Conservation (phyloP, 2,113 vertebrate genomes). For the Saguinus imperator region DNA sequence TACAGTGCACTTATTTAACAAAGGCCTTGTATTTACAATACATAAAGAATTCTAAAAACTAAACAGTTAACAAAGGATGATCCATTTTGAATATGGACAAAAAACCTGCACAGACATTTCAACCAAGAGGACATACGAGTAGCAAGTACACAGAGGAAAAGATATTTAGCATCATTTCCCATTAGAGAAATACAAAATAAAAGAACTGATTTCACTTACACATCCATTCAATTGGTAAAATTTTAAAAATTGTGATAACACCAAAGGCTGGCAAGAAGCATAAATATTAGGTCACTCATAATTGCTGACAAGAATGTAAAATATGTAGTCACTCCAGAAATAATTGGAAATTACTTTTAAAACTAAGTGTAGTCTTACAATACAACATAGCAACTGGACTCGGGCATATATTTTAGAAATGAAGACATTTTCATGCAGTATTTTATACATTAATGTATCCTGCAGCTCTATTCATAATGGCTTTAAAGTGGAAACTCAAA, state of each 20-base stretch:
- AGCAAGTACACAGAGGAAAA: not conserved
- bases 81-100: not conserved
- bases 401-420: not conserved
- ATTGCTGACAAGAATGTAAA: not conserved
- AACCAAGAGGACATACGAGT: not conserved
- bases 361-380: not conserved
- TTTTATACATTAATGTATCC: not conserved
- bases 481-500: not conserved
- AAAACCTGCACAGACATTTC: not conserved
- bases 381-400: not conserved
- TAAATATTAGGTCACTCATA: not conserved
- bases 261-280: not conserved
- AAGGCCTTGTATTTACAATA: not conserved
- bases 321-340: not conserved
- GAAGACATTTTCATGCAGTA: not conserved
- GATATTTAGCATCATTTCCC: not conserved
- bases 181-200: not conserved
- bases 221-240: not conserved
- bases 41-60: not conserved
- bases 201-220: not conserved
- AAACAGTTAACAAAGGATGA: not conserved
- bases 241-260: not conserved
- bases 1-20: not conserved
- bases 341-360: not conserved
- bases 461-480: not conserved